Evolutionary conservation across 2,888 invertebrate species (phyloP).

Genomic region (Cinara cedri): DNA sequence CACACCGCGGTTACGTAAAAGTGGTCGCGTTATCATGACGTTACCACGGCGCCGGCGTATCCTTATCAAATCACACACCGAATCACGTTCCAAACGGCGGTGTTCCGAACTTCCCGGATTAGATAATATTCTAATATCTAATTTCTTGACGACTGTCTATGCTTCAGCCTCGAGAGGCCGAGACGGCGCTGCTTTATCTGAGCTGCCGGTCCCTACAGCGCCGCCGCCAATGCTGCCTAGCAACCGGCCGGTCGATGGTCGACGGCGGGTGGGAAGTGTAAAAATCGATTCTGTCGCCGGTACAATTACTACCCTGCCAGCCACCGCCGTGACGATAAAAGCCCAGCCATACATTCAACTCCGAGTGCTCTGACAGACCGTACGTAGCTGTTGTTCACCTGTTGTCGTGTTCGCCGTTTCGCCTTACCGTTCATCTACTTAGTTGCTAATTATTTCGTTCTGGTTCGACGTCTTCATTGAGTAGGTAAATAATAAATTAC

Average conservation of each 20-base stretch:
- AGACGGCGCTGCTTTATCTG: no score
- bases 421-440: neutral
- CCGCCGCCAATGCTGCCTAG: no score
- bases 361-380: no score
- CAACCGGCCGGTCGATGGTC: slow-evolving; percentile 5
- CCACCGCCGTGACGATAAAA: no score
- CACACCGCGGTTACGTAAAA: neutral
- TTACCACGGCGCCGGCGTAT: neutral
- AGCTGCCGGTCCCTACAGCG: no score
- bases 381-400: no score
- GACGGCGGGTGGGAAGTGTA: slow-evolving; percentile 10
- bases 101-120: neutral
- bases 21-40: slow-evolving; percentile 6
- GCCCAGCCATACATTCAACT: no score
- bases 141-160: neutral
- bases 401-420: neutral
- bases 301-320: no score
- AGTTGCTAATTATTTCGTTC: neutral
- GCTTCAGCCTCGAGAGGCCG: no score
- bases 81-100: neutral
- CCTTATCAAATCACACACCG: neutral
- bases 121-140: neutral
- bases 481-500: neutral
- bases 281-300: neutral
- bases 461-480: neutral